phyloP scores from a whole-genome alignment of 2,888 invertebrate genomes.

The Chloromyia formosa region DNA sequence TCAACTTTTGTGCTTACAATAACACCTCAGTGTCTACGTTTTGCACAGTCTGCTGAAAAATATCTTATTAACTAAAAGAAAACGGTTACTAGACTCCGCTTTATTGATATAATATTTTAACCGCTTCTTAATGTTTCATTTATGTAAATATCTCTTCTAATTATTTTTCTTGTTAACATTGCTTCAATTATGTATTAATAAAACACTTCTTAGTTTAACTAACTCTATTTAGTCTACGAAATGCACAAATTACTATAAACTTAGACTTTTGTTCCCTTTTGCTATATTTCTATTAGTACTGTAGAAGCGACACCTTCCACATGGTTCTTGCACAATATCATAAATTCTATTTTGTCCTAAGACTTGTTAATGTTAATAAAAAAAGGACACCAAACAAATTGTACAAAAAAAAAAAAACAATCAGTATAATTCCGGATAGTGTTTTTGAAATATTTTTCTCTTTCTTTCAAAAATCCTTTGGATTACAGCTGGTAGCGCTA shows the following conservation, averaged over 20 bases:
- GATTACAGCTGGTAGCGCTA: constrained; percentile 57
- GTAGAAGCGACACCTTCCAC: not conserved
- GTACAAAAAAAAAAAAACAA: constrained; percentile 4
- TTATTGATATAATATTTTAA: not conserved
- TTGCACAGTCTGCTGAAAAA: too few species aligned
- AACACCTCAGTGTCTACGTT: too few species aligned
- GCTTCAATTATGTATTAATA: not conserved
- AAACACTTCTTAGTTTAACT: not conserved
- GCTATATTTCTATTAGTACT: too few species aligned
- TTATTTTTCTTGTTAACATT: not conserved
- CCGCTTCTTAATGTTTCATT: not conserved
- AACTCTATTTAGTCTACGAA: not conserved
- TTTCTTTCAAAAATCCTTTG: not conserved
- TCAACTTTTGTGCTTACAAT: too few species aligned
- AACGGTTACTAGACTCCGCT: not conserved
- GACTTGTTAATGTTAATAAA: not conserved
- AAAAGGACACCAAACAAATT: not conserved
- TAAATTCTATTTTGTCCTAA: not conserved
- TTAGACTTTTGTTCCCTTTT: not conserved
- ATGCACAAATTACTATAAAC: not conserved
- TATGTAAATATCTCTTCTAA: not conserved
- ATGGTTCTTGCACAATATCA: not conserved
- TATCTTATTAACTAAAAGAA: too few species aligned
- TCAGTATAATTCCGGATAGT: not conserved
- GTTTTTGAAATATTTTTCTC: constrained; percentile 2